These are phyloP conservation scores for Cephonodes hylas DNA, from an alignment of 2,888 invertebrate genomes.

Conservation along the genomic window DNA sequence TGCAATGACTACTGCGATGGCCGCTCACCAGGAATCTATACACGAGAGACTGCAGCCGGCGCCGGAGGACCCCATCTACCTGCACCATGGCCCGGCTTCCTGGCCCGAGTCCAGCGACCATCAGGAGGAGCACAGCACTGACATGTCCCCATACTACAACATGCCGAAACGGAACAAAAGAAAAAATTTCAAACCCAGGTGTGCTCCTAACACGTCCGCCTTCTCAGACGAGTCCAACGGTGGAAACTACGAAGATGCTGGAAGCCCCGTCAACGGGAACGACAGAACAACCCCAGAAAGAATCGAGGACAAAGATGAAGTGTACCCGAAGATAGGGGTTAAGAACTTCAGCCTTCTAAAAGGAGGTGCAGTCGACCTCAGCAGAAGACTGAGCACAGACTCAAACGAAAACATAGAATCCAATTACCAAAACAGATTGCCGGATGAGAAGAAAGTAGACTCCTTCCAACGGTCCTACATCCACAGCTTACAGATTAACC, in stretches of 20 bases:
- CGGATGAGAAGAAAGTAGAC: conserved; percentile 69
- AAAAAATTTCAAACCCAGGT: conserved; percentile 90
- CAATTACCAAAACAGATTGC: conserved; percentile 71
- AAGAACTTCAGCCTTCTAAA: conserved; percentile 76
- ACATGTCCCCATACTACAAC: conserved; percentile 72
- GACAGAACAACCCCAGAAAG: conserved; percentile 64
- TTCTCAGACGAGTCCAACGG: conserved; percentile 77
- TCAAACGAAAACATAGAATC: conserved; percentile 78
- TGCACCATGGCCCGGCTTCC: conserved; percentile 77
- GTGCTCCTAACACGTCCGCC: conserved; percentile 80
- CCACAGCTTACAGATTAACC: conserved; percentile 71
- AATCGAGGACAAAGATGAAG: conserved; percentile 54
- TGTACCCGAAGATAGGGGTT: conserved; percentile 71
- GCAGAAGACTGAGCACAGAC: conserved; percentile 74
- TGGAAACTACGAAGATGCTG: conserved; percentile 52
- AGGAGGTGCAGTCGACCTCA: conserved; percentile 74
- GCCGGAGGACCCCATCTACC: conserved; percentile 67
- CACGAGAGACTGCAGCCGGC: conserved; percentile 76
- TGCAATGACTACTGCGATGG: conserved; percentile 82
- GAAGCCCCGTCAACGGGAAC: conserved; percentile 66
- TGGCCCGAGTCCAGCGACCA: conserved; percentile 71
- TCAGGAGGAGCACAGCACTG: conserved; percentile 65
- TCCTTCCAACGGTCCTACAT: conserved; percentile 76
- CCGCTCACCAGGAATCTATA: conserved; percentile 78
- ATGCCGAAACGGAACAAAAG: conserved; percentile 86